phyloP scores from a whole-genome alignment of 2,113 vertebrate genomes.

The Martes martes region DNA sequence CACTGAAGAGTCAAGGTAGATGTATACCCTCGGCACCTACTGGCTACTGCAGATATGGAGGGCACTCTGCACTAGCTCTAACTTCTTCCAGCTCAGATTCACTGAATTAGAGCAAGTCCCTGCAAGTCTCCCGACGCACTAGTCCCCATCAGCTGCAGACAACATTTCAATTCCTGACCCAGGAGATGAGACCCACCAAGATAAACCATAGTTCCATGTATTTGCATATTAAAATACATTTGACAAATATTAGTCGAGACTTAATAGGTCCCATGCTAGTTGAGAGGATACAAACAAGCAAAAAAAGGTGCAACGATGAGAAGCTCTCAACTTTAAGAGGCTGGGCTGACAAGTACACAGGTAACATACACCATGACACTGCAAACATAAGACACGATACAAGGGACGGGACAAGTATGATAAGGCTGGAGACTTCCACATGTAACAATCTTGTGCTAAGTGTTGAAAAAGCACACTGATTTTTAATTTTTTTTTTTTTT shows the following conservation, averaged over 20 bases:
- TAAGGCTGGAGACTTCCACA: not conserved
- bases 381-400: not conserved
- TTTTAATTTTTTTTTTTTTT: not conserved
- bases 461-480: not conserved
- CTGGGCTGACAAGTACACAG: not conserved
- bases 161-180: not conserved
- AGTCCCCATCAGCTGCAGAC: not conserved
- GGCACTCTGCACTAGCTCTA: not conserved
- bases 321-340: not conserved
- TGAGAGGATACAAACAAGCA: not conserved
- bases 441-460: not conserved
- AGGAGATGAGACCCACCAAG: not conserved
- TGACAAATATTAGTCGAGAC: not conserved
- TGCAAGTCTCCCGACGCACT: not conserved
- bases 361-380: not conserved
- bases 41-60: not conserved
- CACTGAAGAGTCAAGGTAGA: not conserved
- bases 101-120: not conserved
- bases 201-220: not conserved
- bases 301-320: not conserved
- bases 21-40: not conserved
- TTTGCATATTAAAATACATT: not conserved
- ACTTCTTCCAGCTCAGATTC: not conserved
- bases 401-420: not conserved
- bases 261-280: not conserved